Evolutionary conservation across 2,888 invertebrate species (phyloP), one percentile per base, ranked within the genome.

Genomic region (Acleris literana): DNA sequence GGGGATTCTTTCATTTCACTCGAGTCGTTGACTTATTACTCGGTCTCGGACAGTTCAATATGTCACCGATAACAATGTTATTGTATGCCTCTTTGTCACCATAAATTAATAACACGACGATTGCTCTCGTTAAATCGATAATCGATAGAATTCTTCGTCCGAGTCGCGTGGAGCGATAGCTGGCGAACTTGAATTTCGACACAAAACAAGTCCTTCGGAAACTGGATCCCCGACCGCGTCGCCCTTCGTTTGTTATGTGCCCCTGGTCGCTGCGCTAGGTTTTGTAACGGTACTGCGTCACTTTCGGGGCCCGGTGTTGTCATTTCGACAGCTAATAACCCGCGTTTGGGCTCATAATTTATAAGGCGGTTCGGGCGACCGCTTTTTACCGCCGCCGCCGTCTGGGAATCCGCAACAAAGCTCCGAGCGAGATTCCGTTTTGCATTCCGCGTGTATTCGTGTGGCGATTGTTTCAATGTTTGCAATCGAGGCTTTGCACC

Each of bases 401-500:
- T 92, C 92, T 92, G 92, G 88, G 92, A 92, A 92, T 92, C 92
- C 81, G 84, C 84, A 85, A 88, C 91, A 88, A 90, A 90, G 92
- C 85, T 79, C 4, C 82, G 77, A 77, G 78, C 85, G 81, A 85
- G 85, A 91, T 90, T 89, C 90, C 90, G 86, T 83, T 88, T 88
- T 87, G 90, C 90, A 90, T 92, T 90, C 91, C 88, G 74, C 77
- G 72, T 72, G 85, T 83, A 81, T 85, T 83, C 84, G 84, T 81
- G 82, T 80, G 75, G 74, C 79, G 81, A 79, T 79, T 78, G 78
- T 80, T 83, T 83, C 82, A 76, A 79, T 76, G 82, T 82, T 85
- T 82, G 79, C 67, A 80, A 84, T 83, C 81, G 77, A 71, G 81
- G 76, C 80, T 81, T 80, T 80, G 79, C 81, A 80, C 78, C 74